Evolutionary conservation across 2,888 invertebrate genomes (phyloP).

Genomic region (Monochamus alternatus): DNA sequence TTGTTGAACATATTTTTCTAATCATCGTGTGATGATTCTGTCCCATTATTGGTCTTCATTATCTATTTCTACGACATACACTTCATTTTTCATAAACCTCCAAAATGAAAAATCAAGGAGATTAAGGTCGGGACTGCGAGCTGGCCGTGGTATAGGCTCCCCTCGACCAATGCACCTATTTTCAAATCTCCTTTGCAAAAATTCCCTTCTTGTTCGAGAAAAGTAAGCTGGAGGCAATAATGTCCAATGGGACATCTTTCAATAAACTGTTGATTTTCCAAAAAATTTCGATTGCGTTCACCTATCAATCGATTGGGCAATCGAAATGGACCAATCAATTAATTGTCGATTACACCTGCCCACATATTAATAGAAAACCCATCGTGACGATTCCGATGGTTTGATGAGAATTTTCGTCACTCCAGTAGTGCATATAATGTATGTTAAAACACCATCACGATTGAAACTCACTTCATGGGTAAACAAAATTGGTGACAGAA

Average conservation of each 20-base stretch:
- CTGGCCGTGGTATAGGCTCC: background rate
- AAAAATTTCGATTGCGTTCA: background rate
- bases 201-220: background rate
- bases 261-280: background rate
- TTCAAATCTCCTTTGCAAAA: background rate
- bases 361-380: background rate
- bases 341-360: conserved; percentile 3
- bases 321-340: background rate
- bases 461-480: conserved; percentile 28
- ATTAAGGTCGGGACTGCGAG: background rate
- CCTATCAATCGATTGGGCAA: background rate
- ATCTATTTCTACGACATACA: background rate
- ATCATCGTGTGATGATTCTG: background rate
- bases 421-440: conserved; percentile 23
- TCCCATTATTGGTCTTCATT: background rate
- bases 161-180: background rate
- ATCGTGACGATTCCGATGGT: background rate
- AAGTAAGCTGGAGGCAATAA: background rate
- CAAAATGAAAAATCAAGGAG: background rate
- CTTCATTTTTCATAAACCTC: background rate
- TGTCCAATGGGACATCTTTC: background rate
- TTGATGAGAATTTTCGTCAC: conserved; percentile 8
- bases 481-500: conserved; percentile 12
- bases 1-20: no score
- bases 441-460: conserved; percentile 9